Percentiles rank a stretch among this genome's conserved stretches.
Evolutionary conservation across 2,797 vertebrate species (phyloP).

Genomic region (Coendou prehensilis): DNA sequence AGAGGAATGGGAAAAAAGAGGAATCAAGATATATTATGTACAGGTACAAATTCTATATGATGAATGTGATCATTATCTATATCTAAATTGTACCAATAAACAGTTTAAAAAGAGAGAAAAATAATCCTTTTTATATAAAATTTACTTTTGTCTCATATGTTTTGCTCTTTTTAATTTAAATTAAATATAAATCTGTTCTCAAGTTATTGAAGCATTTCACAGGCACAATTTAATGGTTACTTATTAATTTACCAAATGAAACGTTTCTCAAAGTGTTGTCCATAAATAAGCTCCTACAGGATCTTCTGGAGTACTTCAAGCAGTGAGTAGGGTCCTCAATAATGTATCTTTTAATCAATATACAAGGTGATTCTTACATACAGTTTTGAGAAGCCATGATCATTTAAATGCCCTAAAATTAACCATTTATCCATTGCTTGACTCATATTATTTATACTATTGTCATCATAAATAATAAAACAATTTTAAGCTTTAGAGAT

Average conservation of each 20-base stretch:
- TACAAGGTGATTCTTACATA: not conserved
- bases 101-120: not conserved
- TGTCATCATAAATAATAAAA: not conserved
- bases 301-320: not conserved
- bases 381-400: not conserved
- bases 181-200: not conserved
- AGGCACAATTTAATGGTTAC: slow-evolving; percentile 2
- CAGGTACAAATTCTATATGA: no score
- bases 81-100: no score
- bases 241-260: not conserved
- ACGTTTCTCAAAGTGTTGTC: not conserved
- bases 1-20: no score
- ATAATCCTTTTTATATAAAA: not conserved
- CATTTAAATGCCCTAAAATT: not conserved
- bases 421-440: not conserved
- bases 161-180: not conserved
- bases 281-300: not conserved
- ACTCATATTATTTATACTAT: not conserved
- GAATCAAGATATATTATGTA: no score
- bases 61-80: no score
- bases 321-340: not conserved
- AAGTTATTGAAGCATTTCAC: not conserved
- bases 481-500: not conserved
- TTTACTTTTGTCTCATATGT: not conserved
- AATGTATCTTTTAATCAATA: not conserved